Evolutionary conservation across 2,888 invertebrate species (phyloP).

Genomic region (Sipha maydis): DNA sequence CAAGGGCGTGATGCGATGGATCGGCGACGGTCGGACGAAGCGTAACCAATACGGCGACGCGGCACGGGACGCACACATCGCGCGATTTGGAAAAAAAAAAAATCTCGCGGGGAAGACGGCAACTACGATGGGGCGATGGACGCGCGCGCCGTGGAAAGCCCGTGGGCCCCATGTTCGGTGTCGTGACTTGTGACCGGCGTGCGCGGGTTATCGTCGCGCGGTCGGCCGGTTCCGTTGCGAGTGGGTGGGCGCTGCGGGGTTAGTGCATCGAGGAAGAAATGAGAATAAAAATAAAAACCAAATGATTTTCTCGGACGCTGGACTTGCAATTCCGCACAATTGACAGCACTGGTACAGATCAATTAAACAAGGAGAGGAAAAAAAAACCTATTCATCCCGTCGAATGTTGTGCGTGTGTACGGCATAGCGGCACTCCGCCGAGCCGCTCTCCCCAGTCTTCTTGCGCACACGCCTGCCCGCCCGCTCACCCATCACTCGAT

Average conservation of each 20-base stretch:
- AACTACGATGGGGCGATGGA: not conserved
- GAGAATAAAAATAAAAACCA: not conserved
- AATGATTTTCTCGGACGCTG: slow-evolving; percentile 42
- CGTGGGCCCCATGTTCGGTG: not conserved
- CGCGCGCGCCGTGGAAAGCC: not conserved
- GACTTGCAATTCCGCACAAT: slow-evolving; percentile 57
- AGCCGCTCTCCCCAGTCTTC: not conserved
- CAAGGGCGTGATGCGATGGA: slow-evolving; percentile 14
- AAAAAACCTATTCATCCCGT: slow-evolving; percentile 27
- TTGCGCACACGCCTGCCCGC: not conserved
- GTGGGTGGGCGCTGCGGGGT: not conserved
- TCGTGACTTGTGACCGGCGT: not conserved
- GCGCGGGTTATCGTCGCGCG: slow-evolving; percentile 7
- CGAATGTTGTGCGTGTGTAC: slow-evolving; percentile 10
- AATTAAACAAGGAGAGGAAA: slow-evolving; percentile 33
- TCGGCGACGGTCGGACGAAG: not conserved
- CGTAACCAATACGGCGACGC: not conserved
- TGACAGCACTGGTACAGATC: slow-evolving; percentile 60
- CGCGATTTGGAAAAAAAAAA: not conserved
- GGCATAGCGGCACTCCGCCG: not conserved
- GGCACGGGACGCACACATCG: not conserved
- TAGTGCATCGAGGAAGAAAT: not conserved
- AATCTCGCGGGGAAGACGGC: not conserved
- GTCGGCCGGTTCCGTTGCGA: slow-evolving; percentile 2
- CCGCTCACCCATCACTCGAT: not conserved